Percentiles rank a stretch among this genome's conserved stretches.
Conservation (phyloP, 2,797 vertebrate species). For the Phrynocephalus guinanensis region DNA sequence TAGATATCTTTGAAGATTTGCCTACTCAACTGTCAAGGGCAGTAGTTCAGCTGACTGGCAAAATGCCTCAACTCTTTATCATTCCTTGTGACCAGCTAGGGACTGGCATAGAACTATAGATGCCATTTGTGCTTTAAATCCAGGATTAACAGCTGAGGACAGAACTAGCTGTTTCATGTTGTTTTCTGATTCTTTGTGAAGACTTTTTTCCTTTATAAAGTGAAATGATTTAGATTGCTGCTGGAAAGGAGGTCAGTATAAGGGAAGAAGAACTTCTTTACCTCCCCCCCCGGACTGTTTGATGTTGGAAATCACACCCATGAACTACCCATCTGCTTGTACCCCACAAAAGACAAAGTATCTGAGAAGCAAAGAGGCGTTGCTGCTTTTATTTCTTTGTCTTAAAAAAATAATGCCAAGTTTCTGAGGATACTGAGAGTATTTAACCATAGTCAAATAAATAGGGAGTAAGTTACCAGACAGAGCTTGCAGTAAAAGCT, state of each 20-base stretch:
- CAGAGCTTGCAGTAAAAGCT: too few species aligned
- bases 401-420: background rate
- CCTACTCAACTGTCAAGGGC: background rate
- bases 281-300: background rate
- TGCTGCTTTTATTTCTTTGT: background rate
- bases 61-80: background rate
- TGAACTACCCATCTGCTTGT: background rate
- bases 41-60: background rate
- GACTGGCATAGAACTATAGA: background rate
- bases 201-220: background rate
- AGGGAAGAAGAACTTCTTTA: background rate
- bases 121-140: background rate
- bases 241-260: background rate
- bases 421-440: background rate
- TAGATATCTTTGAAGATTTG: background rate
- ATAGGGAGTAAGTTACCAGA: background rate
- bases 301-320: background rate
- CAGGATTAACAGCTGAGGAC: background rate
- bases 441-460: background rate
- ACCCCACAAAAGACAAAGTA: background rate
- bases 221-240: background rate
- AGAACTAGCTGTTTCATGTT: background rate
- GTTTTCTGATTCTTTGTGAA: background rate
- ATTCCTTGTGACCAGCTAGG: background rate
- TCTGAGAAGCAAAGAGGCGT: background rate